Evolutionary conservation across 2,888 invertebrate species (phyloP).

Genomic region (Morinoia aosen): DNA sequence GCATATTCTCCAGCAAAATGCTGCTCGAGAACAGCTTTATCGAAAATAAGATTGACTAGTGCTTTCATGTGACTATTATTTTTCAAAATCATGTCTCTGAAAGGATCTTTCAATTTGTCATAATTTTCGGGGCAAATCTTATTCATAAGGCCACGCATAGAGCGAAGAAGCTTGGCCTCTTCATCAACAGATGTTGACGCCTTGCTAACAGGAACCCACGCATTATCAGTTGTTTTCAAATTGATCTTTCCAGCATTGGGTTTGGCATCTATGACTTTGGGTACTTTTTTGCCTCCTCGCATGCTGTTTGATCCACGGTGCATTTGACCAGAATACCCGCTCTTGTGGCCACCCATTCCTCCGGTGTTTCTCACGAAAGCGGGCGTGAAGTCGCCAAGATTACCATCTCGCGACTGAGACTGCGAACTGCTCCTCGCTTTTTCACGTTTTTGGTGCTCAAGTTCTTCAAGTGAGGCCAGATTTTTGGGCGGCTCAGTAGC

Average conservation of each 20-base stretch:
- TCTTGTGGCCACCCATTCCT: conserved; percentile 8
- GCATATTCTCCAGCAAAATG: conserved; percentile 40
- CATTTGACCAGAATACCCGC: conserved; percentile 19
- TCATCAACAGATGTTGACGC: not conserved
- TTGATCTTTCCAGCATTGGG: conserved; percentile 15
- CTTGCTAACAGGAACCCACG: conserved; percentile 14
- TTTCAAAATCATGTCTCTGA: not conserved
- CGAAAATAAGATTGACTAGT: conserved; percentile 28
- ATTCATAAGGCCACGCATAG: conserved; percentile 19
- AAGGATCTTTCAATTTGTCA: conserved; percentile 30
- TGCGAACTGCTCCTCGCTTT: not conserved
- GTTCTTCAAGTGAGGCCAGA: not conserved
- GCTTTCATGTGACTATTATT: not conserved
- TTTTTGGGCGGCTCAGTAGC: not conserved
- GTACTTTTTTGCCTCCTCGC: not conserved
- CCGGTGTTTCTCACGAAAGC: not conserved
- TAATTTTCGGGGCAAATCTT: conserved; percentile 29
- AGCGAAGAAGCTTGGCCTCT: not conserved
- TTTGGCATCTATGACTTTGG: conserved; percentile 10
- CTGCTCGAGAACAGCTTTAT: conserved; percentile 27
- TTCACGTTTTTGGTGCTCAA: not conserved
- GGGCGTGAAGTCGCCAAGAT: not conserved
- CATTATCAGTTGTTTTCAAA: conserved; percentile 33
- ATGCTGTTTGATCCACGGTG: conserved; percentile 36
- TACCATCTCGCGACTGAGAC: not conserved